Conservation (phyloP, 35 echinoderm and acorn worm species). For the Strongylocentrotus purpuratus region DNA sequence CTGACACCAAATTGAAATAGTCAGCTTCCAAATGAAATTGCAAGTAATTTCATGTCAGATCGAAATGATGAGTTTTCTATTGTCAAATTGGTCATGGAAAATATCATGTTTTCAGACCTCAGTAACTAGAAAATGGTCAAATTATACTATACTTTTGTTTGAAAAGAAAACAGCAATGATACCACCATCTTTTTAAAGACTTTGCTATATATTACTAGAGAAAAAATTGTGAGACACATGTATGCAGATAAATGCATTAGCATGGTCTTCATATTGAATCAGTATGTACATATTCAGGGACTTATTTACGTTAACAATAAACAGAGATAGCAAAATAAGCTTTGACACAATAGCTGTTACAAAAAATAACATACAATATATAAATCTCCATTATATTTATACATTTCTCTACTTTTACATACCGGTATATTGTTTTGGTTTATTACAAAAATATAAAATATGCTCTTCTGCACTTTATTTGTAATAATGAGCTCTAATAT, state of each 20-base stretch:
- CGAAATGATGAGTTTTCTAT: background rate
- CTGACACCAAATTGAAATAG: background rate
- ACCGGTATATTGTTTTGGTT: background rate
- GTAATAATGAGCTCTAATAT: background rate
- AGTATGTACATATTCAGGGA: background rate
- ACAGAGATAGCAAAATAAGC: background rate
- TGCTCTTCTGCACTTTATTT: background rate
- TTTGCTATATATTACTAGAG: too few relatives aligned
- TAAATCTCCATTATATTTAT: background rate
- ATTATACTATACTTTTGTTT: too few relatives aligned
- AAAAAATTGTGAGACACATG: background rate
- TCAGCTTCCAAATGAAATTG: background rate
- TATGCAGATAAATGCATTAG: background rate
- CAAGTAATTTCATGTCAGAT: background rate
- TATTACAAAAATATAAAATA: constrained; percentile 2
- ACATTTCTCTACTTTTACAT: background rate
- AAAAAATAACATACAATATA: background rate
- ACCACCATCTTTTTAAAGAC: too few relatives aligned
- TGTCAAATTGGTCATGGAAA: background rate
- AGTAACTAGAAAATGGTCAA: background rate
- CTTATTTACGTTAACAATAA: background rate
- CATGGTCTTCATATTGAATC: background rate
- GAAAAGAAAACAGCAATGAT: too few relatives aligned
- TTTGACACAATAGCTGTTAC: background rate
- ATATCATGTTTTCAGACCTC: background rate